phyloP scores from a whole-genome alignment of 2,888 invertebrate species.

The Trichogramma evanescens region DNA sequence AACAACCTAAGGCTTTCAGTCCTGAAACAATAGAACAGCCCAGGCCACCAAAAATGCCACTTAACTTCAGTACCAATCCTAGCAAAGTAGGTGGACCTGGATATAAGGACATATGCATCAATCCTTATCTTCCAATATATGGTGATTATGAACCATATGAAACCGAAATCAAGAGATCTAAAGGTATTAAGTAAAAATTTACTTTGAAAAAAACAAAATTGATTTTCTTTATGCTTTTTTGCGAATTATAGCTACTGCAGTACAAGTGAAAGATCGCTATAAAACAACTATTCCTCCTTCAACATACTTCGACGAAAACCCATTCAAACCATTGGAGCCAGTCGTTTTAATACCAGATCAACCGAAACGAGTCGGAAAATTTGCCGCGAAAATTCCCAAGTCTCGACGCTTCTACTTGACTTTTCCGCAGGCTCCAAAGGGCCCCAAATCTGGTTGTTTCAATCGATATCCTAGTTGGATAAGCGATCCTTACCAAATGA shows the following conservation, averaged over 20 bases:
- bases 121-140: slow-evolving; percentile 46
- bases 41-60: slow-evolving; percentile 20
- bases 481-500: slow-evolving; percentile 27
- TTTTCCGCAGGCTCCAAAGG: slow-evolving; percentile 40
- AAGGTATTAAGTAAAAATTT: neutral
- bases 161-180: slow-evolving; percentile 5
- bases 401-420: slow-evolving; percentile 27
- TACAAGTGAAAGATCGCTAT: no score
- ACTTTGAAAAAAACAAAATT: neutral
- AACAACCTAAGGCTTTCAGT: slow-evolving; percentile 36
- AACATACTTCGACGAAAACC: slow-evolving; percentile 6
- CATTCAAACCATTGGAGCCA: neutral
- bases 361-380: neutral
- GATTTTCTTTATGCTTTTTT: neutral
- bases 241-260: no score
- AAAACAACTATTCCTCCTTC: neutral
- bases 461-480: slow-evolving; percentile 39
- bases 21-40: slow-evolving; percentile 27
- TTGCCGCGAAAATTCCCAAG: neutral
- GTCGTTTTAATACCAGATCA: neutral
- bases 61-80: slow-evolving; percentile 34
- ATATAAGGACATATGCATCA: slow-evolving; percentile 49
- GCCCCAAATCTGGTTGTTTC: slow-evolving; percentile 46
- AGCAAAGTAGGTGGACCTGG: slow-evolving; percentile 49
- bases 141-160: slow-evolving; percentile 30